phyloP scores from a whole-genome alignment of 2,113 vertebrate species.

The Phocoena phocoena region DNA sequence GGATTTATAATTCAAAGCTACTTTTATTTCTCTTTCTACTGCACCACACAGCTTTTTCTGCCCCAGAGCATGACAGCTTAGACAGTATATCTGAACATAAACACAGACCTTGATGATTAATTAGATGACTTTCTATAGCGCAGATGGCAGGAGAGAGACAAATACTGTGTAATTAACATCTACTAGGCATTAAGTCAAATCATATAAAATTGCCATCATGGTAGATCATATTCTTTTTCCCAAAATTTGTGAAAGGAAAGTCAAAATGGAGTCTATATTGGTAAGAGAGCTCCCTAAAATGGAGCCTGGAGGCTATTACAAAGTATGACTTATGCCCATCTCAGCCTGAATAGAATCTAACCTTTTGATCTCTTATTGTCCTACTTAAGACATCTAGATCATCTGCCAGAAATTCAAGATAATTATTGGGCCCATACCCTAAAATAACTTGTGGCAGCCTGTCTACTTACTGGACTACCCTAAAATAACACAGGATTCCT shows the following conservation, averaged over 20 bases:
- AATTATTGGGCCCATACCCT: not conserved
- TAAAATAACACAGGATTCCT: not conserved
- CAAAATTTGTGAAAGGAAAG: not conserved
- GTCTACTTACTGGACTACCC: not conserved
- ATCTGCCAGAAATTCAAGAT: not conserved
- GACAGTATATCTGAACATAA: not conserved
- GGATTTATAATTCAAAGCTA: not conserved
- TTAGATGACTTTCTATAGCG: not conserved
- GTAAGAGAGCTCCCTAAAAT: not conserved
- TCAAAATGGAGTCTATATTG: not conserved
- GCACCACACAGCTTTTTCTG: not conserved
- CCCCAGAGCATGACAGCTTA: not conserved
- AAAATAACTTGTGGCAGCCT: not conserved
- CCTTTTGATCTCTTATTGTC: not conserved
- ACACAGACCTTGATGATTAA: not conserved
- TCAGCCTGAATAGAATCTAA: not conserved
- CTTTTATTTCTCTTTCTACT: not conserved
- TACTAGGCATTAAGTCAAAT: not conserved
- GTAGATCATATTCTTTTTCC: not conserved
- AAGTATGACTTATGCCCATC: not conserved
- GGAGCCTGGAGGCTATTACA: not conserved
- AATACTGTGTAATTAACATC: not conserved
- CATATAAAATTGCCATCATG: not conserved
- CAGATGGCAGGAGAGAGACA: not conserved
- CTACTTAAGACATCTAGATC: not conserved